Conservation (phyloP, 2,888 invertebrate species). For the Colletes collaris region DNA sequence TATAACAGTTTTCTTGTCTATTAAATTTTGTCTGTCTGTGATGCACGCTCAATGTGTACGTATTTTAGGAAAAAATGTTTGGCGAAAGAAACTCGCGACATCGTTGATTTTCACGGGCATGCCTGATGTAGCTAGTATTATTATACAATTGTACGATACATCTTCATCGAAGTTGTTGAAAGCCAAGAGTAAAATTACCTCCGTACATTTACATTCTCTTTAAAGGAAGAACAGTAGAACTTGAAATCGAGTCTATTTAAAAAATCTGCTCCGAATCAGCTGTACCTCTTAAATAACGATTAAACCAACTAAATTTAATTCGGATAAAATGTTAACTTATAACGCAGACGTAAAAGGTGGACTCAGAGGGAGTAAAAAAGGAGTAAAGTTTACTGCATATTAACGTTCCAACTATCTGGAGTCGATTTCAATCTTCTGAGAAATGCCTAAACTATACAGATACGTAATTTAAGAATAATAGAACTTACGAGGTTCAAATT, state of each 20-base stretch:
- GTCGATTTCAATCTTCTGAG: conserved; percentile 42
- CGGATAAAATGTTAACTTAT: not conserved
- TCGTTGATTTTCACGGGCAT: no score
- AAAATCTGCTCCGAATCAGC: not conserved
- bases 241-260: conserved; percentile 36
- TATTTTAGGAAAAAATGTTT: no score
- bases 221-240: conserved; percentile 9
- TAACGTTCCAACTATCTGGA: not conserved
- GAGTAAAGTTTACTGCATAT: not conserved
- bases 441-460: conserved; percentile 41
- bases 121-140: conserved; percentile 37
- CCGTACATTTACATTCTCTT: conserved; percentile 11
- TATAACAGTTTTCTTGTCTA: no score
- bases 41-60: no score
- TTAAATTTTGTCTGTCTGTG: no score
- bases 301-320: no score
- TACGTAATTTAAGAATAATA: conserved; percentile 34
- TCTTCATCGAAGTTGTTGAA: conserved; percentile 39
- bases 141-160: conserved; percentile 54
- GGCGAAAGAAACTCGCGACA: no score
- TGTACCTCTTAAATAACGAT: not conserved
- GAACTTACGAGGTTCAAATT: conserved; percentile 7
- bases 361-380: no score
- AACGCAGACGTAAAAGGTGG: not conserved
- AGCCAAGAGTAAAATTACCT: conserved; percentile 30